Evolutionary conservation across 2,888 invertebrate species (phyloP).

Genomic region (Eupithecia subfuscata): DNA sequence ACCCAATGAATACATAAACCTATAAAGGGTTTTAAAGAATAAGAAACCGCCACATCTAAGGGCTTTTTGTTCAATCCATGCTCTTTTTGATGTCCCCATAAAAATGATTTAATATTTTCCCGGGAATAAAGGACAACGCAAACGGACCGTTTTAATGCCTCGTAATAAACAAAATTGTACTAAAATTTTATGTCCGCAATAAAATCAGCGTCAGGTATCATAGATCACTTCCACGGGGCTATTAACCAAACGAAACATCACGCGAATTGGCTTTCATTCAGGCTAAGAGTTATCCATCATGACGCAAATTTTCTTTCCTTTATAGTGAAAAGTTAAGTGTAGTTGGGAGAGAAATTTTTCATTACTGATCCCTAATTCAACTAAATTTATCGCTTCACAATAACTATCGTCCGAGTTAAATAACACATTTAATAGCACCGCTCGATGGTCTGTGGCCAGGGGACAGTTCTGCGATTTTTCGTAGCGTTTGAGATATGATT

Average conservation of each 20-base stretch:
- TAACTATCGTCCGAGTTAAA: too few species aligned
- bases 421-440: too few species aligned
- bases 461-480: too few species aligned
- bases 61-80: neutral
- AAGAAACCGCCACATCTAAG: neutral
- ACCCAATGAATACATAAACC: too few species aligned
- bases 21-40: neutral
- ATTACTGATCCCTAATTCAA: too few species aligned
- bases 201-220: slow-evolving; percentile 35
- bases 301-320: neutral
- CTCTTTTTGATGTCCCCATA: slow-evolving; percentile 15
- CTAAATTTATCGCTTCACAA: too few species aligned
- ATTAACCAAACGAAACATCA: slow-evolving; percentile 26
- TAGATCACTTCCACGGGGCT: slow-evolving; percentile 40
- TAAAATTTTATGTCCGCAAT: slow-evolving; percentile 40
- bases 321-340: too few species aligned
- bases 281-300: neutral
- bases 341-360: too few species aligned
- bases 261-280: slow-evolving; percentile 16
- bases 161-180: slow-evolving; percentile 44
- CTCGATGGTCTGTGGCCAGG: too few species aligned
- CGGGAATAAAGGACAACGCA: slow-evolving; percentile 36
- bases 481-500: too few species aligned
- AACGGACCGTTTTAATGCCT: slow-evolving; percentile 44
- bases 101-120: slow-evolving; percentile 27